Percentiles rank a stretch among this genome's conserved stretches.
Conservation (phyloP, 23 tunicate genomes). For the Halocynthia aurantium region DNA sequence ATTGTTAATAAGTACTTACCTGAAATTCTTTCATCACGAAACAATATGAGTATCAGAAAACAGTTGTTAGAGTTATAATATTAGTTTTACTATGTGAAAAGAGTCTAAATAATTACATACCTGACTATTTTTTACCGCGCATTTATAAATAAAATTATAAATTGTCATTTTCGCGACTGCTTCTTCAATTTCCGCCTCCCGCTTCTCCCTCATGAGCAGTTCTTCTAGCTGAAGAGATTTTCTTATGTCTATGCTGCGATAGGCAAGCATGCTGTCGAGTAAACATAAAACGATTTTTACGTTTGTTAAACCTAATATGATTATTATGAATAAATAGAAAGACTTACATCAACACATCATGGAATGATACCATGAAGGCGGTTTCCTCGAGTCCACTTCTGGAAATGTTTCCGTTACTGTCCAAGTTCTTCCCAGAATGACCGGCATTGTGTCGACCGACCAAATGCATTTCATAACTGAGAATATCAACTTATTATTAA, state of each 20-base stretch:
- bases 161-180: conserved; percentile 88
- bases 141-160: conserved; percentile 48
- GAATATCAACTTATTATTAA: neutral
- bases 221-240: conserved; percentile 90
- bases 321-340: neutral
- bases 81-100: too few species aligned
- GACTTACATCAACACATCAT: conserved; percentile 90
- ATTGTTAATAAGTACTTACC: neutral
- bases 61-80: too few species aligned
- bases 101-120: neutral
- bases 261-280: conserved; percentile 78
- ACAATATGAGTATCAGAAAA: too few species aligned
- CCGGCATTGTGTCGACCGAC: conserved; percentile 33
- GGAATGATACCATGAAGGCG: conserved; percentile 61
- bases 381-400: conserved; percentile 25
- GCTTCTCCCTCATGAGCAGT: conserved; percentile 69
- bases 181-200: conserved; percentile 88
- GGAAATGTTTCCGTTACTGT: conserved; percentile 19
- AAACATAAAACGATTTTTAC: neutral
- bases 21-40: too few species aligned
- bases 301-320: too few species aligned
- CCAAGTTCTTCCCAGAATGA: conserved; percentile 6
- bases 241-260: conserved; percentile 85
- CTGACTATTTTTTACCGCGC: conserved; percentile 30
- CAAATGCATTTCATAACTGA: conserved; percentile 65